Evolutionary conservation across 2,113 vertebrate genomes (phyloP).

Genomic region (Pipa parva): DNA sequence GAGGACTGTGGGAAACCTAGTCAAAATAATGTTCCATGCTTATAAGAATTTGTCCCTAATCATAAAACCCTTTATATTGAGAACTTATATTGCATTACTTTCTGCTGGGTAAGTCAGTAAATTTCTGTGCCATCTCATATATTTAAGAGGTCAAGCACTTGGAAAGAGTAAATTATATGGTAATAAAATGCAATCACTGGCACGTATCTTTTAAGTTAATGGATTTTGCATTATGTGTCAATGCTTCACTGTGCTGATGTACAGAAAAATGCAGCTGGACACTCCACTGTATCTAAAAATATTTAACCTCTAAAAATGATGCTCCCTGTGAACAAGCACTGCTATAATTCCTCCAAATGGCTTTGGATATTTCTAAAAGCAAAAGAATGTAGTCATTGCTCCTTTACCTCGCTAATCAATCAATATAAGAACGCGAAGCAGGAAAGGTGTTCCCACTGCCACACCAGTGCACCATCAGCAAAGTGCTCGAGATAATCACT

Average conservation of each 20-base stretch:
- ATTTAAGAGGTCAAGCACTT: not conserved
- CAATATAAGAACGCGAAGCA: slow-evolving; percentile 17
- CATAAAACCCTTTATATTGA: not conserved
- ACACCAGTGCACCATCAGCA: slow-evolving; percentile 33
- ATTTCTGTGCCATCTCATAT: not conserved
- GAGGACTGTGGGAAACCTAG: too few relatives aligned
- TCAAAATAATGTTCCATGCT: too few relatives aligned
- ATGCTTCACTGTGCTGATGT: slow-evolving; percentile 3
- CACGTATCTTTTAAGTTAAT: slow-evolving; percentile 10
- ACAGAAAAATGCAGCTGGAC: slow-evolving; percentile 5
- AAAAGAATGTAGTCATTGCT: slow-evolving; percentile 4
- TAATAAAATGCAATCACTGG: slow-evolving; percentile 23
- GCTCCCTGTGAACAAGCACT: not conserved
- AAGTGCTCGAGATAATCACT: slow-evolving; percentile 27
- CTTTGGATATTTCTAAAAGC: not conserved
- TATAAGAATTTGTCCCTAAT: too few relatives aligned
- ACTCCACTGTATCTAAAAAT: slow-evolving; percentile 6
- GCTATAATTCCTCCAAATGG: not conserved
- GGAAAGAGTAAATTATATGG: not conserved
- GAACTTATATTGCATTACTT: slow-evolving; percentile 59
- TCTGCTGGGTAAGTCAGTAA: not conserved
- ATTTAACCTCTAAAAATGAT: slow-evolving; percentile 2
- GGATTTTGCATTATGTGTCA: slow-evolving; percentile 1
- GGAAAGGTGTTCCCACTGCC: slow-evolving; percentile 2
- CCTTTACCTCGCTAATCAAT: not conserved